Evolutionary conservation across 2,113 vertebrate species (phyloP).

Genomic region (Gadus chalcogrammus): DNA sequence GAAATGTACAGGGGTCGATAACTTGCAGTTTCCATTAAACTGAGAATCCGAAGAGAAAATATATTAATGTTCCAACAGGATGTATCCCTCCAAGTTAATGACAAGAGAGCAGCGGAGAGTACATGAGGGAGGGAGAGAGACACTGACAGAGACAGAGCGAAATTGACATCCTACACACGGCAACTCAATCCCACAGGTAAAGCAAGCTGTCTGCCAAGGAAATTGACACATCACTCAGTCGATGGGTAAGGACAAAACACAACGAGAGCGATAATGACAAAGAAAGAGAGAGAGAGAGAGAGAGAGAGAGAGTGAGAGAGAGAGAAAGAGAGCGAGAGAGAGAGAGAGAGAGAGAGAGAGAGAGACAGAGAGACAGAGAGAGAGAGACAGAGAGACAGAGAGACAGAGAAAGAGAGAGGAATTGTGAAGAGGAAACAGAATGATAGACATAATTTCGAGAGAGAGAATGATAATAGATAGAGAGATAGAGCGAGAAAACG

Average conservation of each 20-base stretch:
- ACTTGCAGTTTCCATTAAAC: constrained; percentile 24
- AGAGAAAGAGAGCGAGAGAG: not conserved
- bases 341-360: not conserved
- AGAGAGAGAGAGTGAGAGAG: not conserved
- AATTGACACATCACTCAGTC: constrained; percentile 38
- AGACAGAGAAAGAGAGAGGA: not conserved
- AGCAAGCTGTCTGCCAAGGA: constrained; percentile 33
- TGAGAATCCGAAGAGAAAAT: constrained; percentile 14
- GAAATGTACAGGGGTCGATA: not conserved
- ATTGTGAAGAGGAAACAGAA: not conserved
- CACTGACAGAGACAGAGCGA: constrained; percentile 11
- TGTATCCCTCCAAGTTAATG: constrained; percentile 16
- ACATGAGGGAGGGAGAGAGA: constrained; percentile 7
- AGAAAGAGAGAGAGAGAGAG: not conserved
- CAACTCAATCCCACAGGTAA: constrained; percentile 29
- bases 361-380: not conserved
- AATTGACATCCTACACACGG: constrained; percentile 33
- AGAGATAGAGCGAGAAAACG: not conserved
- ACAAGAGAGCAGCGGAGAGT: constrained; percentile 15
- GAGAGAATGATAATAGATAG: not conserved
- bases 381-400: constrained; percentile 1
- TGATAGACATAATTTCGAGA: not conserved
- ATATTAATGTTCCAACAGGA: constrained; percentile 32
- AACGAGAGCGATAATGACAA: not conserved
- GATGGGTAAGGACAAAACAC: constrained; percentile 13